A percentile compares a stretch with the other conserved stretches of the same genome.
phyloP scores from a whole-genome alignment of 2,888 invertebrate species.

The Hyposoter didymator region DNA sequence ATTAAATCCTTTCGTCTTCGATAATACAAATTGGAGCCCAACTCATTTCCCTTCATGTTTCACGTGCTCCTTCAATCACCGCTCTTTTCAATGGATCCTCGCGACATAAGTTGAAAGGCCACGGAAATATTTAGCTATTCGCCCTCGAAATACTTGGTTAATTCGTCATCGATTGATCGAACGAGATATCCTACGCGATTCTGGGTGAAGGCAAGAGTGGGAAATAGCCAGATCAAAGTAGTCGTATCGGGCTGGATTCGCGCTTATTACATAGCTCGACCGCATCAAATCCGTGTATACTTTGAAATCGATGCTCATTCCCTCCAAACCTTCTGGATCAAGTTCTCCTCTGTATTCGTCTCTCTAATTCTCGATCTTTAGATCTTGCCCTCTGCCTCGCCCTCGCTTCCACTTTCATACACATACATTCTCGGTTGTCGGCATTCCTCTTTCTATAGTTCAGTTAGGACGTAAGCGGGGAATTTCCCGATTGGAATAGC shows the following conservation, averaged over 20 bases:
- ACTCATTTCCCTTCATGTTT: neutral
- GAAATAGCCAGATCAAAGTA: conserved; percentile 51
- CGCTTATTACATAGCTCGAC: conserved; percentile 59
- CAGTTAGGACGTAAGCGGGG: conserved; percentile 77
- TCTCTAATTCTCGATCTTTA: conserved; percentile 39
- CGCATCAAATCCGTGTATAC: conserved; percentile 61
- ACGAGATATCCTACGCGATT: conserved; percentile 43
- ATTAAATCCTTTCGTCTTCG: neutral
- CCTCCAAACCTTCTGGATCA: conserved; percentile 26
- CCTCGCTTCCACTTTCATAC: conserved; percentile 23
- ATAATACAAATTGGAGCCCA: no score
- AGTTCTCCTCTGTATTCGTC: conserved; percentile 12
- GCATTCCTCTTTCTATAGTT: conserved; percentile 73
- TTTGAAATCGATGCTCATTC: conserved; percentile 55
- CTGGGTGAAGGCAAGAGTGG: conserved; percentile 20
- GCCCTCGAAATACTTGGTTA: neutral
- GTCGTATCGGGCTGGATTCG: conserved; percentile 48
- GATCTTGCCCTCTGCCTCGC: conserved; percentile 28
- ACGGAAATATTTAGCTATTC: neutral
- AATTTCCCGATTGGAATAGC: conserved; percentile 83
- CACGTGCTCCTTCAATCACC: neutral
- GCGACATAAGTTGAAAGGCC: neutral
- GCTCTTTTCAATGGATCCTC: neutral
- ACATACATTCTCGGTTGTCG: conserved; percentile 34
- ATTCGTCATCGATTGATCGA: conserved; percentile 43